Evolutionary conservation across 2,797 vertebrate species (phyloP).

Genomic region (Megalops cyprinoides): DNA sequence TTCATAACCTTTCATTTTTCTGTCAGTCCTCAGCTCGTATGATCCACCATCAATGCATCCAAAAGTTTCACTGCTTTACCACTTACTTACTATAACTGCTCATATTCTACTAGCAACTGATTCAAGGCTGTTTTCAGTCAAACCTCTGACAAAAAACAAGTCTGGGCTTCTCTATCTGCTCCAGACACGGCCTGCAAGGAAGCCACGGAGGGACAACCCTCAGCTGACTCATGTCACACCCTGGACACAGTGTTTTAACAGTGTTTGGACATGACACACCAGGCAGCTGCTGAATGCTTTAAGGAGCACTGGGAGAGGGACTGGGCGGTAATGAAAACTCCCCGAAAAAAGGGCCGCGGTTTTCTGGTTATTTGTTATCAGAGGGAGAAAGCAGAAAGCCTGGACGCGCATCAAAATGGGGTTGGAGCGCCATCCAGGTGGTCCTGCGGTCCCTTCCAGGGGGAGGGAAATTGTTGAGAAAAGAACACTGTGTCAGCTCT

Average conservation of each 20-base stretch:
- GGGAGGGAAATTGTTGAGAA: conserved; percentile 43
- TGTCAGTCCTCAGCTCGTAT: background rate
- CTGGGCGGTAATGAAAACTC: conserved; percentile 74
- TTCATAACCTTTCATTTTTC: background rate
- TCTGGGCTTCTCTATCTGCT: conserved; percentile 31
- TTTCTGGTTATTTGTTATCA: conserved; percentile 77
- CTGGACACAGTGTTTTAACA: conserved; percentile 34
- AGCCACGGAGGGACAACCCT: conserved; percentile 29
- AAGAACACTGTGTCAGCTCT: conserved; percentile 60
- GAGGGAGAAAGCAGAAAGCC: conserved; percentile 56
- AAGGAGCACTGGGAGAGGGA: conserved; percentile 68
- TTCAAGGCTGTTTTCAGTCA: conserved; percentile 48
- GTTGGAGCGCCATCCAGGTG: conserved; percentile 62
- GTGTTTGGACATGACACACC: conserved; percentile 47
- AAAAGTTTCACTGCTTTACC: no score
- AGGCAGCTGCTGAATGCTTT: conserved; percentile 77
- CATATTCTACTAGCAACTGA: background rate
- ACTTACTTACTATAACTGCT: no score
- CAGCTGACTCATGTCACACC: conserved; percentile 49
- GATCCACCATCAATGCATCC: background rate
- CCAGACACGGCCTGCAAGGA: conserved; percentile 16
- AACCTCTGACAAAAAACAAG: conserved; percentile 28
- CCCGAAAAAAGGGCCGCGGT: conserved; percentile 72
- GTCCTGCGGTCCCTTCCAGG: conserved; percentile 61
- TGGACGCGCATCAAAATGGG: background rate